Evolutionary conservation across 2,113 vertebrate genomes (phyloP).

Genomic region (Scomber japonicus): DNA sequence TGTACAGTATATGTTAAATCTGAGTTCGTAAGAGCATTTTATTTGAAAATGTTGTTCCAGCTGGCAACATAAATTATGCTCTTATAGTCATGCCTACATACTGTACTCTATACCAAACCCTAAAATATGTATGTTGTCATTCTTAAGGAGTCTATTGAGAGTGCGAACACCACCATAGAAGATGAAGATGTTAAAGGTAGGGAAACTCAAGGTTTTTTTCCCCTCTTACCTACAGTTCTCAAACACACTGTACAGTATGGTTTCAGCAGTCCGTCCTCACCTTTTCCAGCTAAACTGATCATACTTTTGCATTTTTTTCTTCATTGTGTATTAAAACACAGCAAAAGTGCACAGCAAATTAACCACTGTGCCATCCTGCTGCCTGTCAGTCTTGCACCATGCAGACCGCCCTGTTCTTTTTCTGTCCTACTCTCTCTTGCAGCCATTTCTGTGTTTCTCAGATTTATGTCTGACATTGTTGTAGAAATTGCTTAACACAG

Average conservation of each 20-base stretch:
- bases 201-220: constrained; percentile 10
- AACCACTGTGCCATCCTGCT: constrained; percentile 5
- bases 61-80: too few species aligned
- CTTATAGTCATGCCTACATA: too few species aligned
- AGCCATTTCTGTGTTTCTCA: constrained; percentile 7
- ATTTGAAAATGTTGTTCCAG: too few species aligned
- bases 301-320: constrained; percentile 18
- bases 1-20: not conserved
- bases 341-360: constrained; percentile 9
- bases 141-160: constrained; percentile 96
- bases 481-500: not conserved
- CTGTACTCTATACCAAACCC: too few species aligned
- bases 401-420: constrained; percentile 13
- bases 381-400: constrained; percentile 34
- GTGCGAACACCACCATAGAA: constrained; percentile 97
- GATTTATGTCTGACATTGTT: constrained; percentile 25
- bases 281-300: not conserved
- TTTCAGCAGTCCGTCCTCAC: not conserved
- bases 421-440: constrained; percentile 13
- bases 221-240: not conserved
- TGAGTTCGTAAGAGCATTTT: not conserved
- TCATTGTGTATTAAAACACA: constrained; percentile 10
- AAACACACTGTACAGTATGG: not conserved
- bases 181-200: constrained; percentile 99
- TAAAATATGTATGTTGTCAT: constrained; percentile 31